Conservation (phyloP, 1,140 invertebrate genomes). For the Drosophila teissieri region DNA sequence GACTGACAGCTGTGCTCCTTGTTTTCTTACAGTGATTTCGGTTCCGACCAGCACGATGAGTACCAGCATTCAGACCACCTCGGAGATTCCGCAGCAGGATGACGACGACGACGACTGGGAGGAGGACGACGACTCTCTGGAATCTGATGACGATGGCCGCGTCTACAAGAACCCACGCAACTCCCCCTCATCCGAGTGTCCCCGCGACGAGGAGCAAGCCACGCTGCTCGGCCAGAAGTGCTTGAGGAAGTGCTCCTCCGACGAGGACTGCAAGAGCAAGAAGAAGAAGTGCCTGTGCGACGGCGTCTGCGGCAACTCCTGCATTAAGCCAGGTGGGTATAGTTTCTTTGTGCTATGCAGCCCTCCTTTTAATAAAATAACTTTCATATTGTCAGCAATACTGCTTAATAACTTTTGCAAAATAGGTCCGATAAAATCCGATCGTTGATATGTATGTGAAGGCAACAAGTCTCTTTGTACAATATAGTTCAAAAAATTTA, state of each 20-base stretch:
- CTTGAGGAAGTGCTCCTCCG: conserved; percentile 95
- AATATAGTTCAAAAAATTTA: no score
- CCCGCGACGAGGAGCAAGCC: conserved; percentile 91
- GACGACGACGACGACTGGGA: conserved; percentile 89
- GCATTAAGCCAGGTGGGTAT: conserved; percentile 93
- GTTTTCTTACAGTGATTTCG: conserved; percentile 58
- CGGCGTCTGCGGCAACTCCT: conserved; percentile 97
- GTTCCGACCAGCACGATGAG: conserved; percentile 63
- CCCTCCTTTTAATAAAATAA: no score
- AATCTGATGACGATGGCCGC: conserved; percentile 87
- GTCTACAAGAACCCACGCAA: conserved; percentile 96
- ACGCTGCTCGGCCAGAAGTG: conserved; percentile 91
- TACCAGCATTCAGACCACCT: conserved; percentile 55
- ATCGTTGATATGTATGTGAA: no score
- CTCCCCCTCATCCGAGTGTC: conserved; percentile 92
- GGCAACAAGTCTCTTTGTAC: no score
- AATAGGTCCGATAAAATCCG: no score
- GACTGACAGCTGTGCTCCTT: conserved; percentile 32
- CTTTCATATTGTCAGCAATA: no score
- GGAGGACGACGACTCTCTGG: conserved; percentile 86
- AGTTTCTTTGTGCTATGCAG: neutral
- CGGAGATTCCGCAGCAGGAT: conserved; percentile 85
- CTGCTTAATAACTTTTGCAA: no score
- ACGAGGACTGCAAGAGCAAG: conserved; percentile 98
- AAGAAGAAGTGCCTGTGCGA: conserved; percentile 98